These are phyloP conservation scores for Thereva unica DNA, from an alignment of 2,888 invertebrate species.

Conservation along the genomic window DNA sequence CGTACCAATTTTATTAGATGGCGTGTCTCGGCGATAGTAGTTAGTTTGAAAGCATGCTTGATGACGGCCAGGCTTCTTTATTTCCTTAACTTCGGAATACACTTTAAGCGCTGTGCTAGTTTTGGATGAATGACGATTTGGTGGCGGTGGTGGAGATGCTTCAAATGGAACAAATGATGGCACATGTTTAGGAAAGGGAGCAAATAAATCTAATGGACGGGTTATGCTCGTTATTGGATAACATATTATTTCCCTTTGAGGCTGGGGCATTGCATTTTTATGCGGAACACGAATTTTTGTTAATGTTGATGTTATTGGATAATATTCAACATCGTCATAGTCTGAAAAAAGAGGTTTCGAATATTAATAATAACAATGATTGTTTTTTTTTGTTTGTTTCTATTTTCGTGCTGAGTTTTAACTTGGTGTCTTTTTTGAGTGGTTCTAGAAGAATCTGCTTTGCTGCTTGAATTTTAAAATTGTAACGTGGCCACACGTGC, in stretches of 20 bases:
- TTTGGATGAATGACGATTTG: slow-evolving; percentile 75
- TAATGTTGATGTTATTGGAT: slow-evolving; percentile 78
- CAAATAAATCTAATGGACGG: slow-evolving; percentile 58
- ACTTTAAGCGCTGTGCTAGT: slow-evolving; percentile 68
- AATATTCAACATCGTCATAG: slow-evolving; percentile 76
- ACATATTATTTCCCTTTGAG: slow-evolving; percentile 64
- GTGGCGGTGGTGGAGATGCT: slow-evolving; percentile 74
- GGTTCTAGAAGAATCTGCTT: background rate
- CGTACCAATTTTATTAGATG: slow-evolving; percentile 53
- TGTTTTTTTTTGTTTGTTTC: slow-evolving; percentile 1
- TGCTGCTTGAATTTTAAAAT: too few relatives aligned
- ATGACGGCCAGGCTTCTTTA: slow-evolving; percentile 48
- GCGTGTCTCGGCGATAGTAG: slow-evolving; percentile 44
- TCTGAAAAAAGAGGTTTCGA: slow-evolving; percentile 64
- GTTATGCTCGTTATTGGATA: slow-evolving; percentile 63
- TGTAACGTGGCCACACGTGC: too few relatives aligned
- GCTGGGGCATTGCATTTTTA: slow-evolving; percentile 56
- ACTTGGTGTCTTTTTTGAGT: slow-evolving; percentile 10
- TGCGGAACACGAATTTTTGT: slow-evolving; percentile 80
- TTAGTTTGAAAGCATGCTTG: slow-evolving; percentile 55
- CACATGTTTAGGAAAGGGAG: slow-evolving; percentile 65
- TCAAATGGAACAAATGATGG: slow-evolving; percentile 62
- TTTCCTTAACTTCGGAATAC: slow-evolving; percentile 58
- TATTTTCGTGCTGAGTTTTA: background rate
- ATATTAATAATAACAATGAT: too few relatives aligned